These are phyloP conservation scores for Drosophila rellima DNA, from an alignment of 2,888 invertebrate genomes.

Conservation along the genomic window DNA sequence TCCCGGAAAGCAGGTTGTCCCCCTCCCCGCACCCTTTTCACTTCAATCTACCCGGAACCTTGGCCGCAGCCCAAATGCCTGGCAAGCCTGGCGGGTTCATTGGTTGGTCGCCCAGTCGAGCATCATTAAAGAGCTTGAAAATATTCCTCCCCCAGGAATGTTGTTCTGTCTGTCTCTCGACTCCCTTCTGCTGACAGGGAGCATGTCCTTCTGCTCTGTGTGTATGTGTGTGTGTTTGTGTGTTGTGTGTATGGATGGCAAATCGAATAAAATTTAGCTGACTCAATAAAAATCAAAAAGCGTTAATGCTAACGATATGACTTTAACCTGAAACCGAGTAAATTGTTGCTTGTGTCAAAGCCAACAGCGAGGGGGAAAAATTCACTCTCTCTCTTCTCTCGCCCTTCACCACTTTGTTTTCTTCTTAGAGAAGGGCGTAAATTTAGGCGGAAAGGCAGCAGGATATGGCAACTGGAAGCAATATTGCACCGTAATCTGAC, in stretches of 20 bases:
- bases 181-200: constrained; percentile 38
- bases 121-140: constrained; percentile 77
- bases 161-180: constrained; percentile 46
- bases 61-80: constrained; percentile 39
- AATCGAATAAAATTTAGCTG: constrained; percentile 85
- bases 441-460: constrained; percentile 70
- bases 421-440: constrained; percentile 30
- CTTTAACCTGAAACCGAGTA: constrained; percentile 83
- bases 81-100: constrained; percentile 67
- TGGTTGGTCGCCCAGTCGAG: constrained; percentile 70
- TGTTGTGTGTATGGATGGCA: constrained; percentile 64
- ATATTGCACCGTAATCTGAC: constrained; percentile 80
- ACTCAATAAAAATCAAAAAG: constrained; percentile 86
- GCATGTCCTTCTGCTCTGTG: constrained; percentile 52
- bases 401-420: background rate
- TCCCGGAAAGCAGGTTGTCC: constrained; percentile 48
- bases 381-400: background rate
- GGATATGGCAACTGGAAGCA: constrained; percentile 81
- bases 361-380: constrained; percentile 53
- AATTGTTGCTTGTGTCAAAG: constrained; percentile 81
- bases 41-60: background rate
- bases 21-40: background rate
- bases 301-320: constrained; percentile 86
- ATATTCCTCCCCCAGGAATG: constrained; percentile 77
- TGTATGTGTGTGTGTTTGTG: constrained; percentile 35